Conservation (phyloP, 2,113 vertebrate species). For the Elephas maximus region DNA sequence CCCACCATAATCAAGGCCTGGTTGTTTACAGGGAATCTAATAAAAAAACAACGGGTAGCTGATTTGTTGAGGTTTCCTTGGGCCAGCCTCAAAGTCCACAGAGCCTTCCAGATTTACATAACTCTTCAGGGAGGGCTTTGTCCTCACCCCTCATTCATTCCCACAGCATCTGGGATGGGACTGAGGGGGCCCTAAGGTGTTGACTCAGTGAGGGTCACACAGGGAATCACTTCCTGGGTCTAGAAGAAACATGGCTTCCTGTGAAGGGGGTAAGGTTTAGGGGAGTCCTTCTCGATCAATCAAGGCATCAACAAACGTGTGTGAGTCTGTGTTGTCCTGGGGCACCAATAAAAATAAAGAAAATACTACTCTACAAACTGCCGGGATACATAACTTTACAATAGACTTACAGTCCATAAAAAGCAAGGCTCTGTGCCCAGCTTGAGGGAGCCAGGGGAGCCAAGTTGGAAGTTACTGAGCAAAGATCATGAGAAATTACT, state of each 20-base stretch:
- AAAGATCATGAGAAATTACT: constrained; percentile 56
- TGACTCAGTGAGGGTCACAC: neutral
- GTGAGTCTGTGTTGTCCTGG: neutral
- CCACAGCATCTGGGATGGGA: neutral
- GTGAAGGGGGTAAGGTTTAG: neutral
- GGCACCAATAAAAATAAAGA: constrained; percentile 45
- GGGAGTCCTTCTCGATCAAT: neutral
- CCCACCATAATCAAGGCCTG: neutral
- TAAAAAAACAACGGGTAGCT: neutral
- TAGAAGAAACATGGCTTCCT: neutral
- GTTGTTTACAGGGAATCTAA: neutral
- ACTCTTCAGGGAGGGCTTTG: neutral
- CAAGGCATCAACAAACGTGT: neutral
- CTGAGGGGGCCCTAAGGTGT: neutral
- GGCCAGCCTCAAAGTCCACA: neutral
- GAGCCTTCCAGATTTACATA: constrained; percentile 6
- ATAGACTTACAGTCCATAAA: constrained; percentile 61
- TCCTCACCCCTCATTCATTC: neutral
- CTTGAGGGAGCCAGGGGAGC: neutral
- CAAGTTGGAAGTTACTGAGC: constrained; percentile 53
- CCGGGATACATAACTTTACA: constrained; percentile 23
- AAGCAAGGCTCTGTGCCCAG: constrained; percentile 48
- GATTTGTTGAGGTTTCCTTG: constrained; percentile 59
- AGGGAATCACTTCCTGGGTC: neutral
- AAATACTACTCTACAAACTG: constrained; percentile 42